These are phyloP conservation scores for Agrochola macilenta DNA, from an alignment of 2,888 invertebrate species.

Conservation along the genomic window DNA sequence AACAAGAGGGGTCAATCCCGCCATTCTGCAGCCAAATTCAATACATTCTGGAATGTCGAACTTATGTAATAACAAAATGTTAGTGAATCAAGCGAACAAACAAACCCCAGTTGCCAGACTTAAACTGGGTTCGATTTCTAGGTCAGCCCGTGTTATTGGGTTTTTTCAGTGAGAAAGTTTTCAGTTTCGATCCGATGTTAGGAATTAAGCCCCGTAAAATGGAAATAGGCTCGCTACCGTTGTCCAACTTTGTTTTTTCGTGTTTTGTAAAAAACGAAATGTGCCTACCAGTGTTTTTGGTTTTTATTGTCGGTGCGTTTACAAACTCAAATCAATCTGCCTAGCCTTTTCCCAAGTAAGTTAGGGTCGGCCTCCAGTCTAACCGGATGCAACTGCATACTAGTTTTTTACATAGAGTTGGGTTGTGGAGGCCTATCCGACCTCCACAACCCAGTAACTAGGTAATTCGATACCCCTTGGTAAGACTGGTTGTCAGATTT, in stretches of 20 bases:
- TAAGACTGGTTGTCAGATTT: too few species aligned
- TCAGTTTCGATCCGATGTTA: conserved; percentile 29
- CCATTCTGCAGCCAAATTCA: conserved; percentile 36
- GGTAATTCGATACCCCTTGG: too few species aligned
- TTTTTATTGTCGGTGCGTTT: conserved; percentile 13
- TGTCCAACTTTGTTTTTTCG: conserved; percentile 3
- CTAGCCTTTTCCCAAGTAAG: too few species aligned
- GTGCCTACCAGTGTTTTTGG: conserved; percentile 26
- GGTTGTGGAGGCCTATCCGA: too few species aligned
- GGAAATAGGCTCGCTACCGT: conserved; percentile 34
- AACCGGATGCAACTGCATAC: too few species aligned
- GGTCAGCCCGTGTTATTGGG: conserved; percentile 39
- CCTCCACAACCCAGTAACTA: too few species aligned
- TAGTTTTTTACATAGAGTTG: too few species aligned
- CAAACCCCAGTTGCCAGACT: conserved; percentile 6
- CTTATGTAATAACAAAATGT: conserved; percentile 62
- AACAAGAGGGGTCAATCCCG: conserved; percentile 44
- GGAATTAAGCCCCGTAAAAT: conserved; percentile 47
- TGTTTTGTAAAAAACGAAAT: not conserved
- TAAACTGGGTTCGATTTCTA: conserved; percentile 35
- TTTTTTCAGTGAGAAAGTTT: conserved; percentile 45
- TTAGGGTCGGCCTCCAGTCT: too few species aligned
- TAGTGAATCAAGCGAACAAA: conserved; percentile 51
- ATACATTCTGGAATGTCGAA: conserved; percentile 57
- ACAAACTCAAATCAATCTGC: conserved; percentile 16